These are phyloP conservation scores for Sepiola atlantica DNA, from an alignment of 2,888 invertebrate species.

Conservation along the genomic window DNA sequence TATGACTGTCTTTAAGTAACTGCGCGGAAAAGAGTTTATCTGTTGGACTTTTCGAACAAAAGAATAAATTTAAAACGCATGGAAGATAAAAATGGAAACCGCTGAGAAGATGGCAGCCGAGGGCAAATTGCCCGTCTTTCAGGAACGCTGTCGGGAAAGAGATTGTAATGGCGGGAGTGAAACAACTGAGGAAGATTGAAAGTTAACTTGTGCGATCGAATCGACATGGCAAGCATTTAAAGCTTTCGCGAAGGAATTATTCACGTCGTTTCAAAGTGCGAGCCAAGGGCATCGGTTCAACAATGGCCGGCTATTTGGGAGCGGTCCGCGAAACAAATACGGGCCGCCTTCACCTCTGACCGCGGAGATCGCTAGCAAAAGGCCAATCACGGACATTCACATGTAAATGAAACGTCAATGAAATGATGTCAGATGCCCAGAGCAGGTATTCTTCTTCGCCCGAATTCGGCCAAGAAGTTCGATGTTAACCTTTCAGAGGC, in stretches of 20 bases:
- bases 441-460: background rate
- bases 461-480: background rate
- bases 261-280: background rate
- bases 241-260: background rate
- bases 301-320: conserved; percentile 7
- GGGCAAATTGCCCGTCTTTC: too few species aligned
- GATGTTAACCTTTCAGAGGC: background rate
- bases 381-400: background rate
- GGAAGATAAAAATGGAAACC: too few species aligned
- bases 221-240: conserved; percentile 4
- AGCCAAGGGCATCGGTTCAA: conserved; percentile 23
- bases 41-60: too few species aligned
- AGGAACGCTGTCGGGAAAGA: too few species aligned
- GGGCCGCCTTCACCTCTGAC: background rate
- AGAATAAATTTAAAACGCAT: too few species aligned
- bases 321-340: background rate
- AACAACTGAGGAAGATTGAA: background rate
- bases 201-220: background rate
- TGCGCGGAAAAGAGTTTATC: too few species aligned
- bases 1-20: too few species aligned
- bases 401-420: background rate
- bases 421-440: background rate
- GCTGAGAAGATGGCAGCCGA: too few species aligned
- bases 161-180: background rate
- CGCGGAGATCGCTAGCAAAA: background rate